A percentile compares a stretch with the other conserved stretches of the same genome.
Conservation (phyloP, 2,888 invertebrate species). For the Himalopsyche anomala region DNA sequence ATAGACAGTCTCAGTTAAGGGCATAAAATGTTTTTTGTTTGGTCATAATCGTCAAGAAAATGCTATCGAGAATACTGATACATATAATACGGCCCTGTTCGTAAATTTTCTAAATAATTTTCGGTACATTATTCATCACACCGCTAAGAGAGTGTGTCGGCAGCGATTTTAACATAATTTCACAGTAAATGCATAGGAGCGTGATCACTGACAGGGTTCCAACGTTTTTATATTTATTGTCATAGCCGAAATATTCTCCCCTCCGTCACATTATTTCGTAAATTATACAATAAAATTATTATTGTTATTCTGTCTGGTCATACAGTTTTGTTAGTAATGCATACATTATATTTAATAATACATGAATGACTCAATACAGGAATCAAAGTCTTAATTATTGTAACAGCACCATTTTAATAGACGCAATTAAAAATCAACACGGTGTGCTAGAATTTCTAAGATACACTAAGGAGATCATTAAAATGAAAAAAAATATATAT, state of each 20-base stretch:
- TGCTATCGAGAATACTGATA: background rate
- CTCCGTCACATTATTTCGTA: background rate
- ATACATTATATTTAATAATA: background rate
- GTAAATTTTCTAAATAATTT: background rate
- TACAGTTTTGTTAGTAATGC: conserved; percentile 8
- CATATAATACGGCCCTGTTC: too few species aligned
- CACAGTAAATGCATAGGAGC: conserved; percentile 60
- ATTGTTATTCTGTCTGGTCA: conserved; percentile 39
- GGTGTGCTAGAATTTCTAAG: too few species aligned
- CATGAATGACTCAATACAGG: too few species aligned
- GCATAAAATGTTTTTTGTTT: too few species aligned
- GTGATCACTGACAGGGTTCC: conserved; percentile 41
- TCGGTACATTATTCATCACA: conserved; percentile 35
- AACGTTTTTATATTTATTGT: conserved; percentile 45
- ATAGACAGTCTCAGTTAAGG: too few species aligned
- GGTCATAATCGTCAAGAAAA: background rate
- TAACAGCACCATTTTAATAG: too few species aligned
- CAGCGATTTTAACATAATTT: conserved; percentile 59
- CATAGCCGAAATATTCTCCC: conserved; percentile 35
- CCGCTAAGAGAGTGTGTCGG: conserved; percentile 30
- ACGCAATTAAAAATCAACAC: too few species aligned
- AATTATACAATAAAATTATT: conserved; percentile 36
- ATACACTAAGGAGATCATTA: too few species aligned
- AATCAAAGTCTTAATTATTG: too few species aligned
- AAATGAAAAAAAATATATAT: too few species aligned